Base-by-base conservation (phyloP, 1,140 invertebrate species). In the Euura saliciscinereae region DNA sequence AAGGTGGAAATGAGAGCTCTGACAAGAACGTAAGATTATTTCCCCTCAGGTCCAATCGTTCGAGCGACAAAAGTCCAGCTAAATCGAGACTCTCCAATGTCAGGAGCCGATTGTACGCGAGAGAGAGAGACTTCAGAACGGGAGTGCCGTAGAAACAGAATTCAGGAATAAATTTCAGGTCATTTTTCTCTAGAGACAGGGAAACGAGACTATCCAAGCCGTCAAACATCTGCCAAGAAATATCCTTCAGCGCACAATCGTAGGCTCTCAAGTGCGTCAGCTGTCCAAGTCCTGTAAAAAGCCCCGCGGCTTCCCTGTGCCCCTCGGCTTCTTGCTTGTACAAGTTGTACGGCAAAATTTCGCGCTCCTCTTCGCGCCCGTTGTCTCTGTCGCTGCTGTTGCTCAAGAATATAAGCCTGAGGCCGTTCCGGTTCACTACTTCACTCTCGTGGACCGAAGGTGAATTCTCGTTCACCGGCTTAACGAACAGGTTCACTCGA, bases 151-250 rank as follows among this genome's bases (percentile, higher is more conserved):
- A 92, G 75, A 93, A 92, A 13, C 91, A 90, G 80, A 93, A 93
- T 68, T 92, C 89, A 7, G 91, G 91, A 66, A 93, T 88, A 66
- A 91, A 90, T 76, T 88, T 86, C 6, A 93, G 87, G 65, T 89
- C 87, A 76, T 93, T 93, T 71, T 88, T 88, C 67, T 92, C 91
- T 44, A 93, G 77, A 43, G 91, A 90, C 13, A 93, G 84, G 76
- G 90, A 90, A 72, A 90, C 83, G 7, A 93, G 77, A 69, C 88
- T 90, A 2, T 86, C 78, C 2, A 93, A 79, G 11, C 91, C 91
- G 71, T 92, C 89, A 77, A 93, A 93, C 89, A 93, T 91, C 79
- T 93, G 90, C 91, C 92, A 93, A 70, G 90, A 89, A 71, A 93
- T 82, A 75, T 91, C 88, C 74, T 89, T 88, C 42, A 93, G 75